These are phyloP conservation scores for Melanogrammus aeglefinus DNA, from an alignment of 2,797 vertebrate genomes.

Conservation along the genomic window DNA sequence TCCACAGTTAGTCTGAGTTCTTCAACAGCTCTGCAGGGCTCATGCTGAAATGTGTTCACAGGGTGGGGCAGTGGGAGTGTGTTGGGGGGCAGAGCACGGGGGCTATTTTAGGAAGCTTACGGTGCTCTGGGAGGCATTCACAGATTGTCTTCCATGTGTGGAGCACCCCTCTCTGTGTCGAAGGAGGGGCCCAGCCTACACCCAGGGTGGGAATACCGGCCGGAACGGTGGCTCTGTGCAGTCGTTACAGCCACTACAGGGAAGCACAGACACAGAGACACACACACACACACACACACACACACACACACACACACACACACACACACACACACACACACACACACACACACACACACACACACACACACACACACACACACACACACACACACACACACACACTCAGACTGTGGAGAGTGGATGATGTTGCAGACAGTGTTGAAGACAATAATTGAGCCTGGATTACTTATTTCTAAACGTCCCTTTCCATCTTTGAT, in stretches of 20 bases:
- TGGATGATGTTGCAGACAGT: not conserved
- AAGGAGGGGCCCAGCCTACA: slow-evolving; percentile 15
- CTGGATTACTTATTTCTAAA: no score
- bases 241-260: slow-evolving; percentile 9
- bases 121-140: slow-evolving; percentile 69
- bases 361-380: slow-evolving; percentile 7
- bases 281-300: not conserved
- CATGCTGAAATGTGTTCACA: slow-evolving; percentile 25
- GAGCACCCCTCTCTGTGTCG: slow-evolving; percentile 60
- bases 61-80: slow-evolving; percentile 28
- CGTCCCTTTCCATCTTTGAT: not conserved
- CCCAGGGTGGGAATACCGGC: slow-evolving; percentile 61
- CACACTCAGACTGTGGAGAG: not conserved
- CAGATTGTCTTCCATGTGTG: slow-evolving; percentile 64
- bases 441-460: no score
- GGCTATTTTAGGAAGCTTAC: slow-evolving; percentile 76
- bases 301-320: not conserved
- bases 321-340: not conserved
- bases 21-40: slow-evolving; percentile 18
- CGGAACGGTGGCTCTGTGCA: not conserved
- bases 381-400: no score
- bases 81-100: slow-evolving; percentile 38
- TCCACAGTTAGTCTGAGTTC: slow-evolving; percentile 9
- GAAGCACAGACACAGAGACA: slow-evolving; percentile 6
- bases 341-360: not conserved